Conservation (phyloP, 2,888 invertebrate species). For the Steinernema scapterisci region DNA sequence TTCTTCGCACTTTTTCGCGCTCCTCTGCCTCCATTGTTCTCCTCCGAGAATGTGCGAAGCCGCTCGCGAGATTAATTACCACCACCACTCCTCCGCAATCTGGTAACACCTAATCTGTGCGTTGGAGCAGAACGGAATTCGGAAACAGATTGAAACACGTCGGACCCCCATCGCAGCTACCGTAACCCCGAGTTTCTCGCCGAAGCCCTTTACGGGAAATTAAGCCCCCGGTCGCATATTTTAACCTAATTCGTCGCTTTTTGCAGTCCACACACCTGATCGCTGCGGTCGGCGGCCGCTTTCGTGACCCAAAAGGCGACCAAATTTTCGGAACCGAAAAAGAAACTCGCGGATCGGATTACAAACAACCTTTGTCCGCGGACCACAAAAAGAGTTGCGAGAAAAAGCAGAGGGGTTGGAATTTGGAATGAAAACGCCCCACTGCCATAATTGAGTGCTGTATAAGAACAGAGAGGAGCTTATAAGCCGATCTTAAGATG, state of each 20-base stretch:
- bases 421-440: too few relatives aligned
- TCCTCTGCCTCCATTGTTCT: not conserved
- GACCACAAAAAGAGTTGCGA: too few relatives aligned
- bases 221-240: too few relatives aligned
- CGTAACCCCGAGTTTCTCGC: too few relatives aligned
- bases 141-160: not conserved
- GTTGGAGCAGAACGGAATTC: slow-evolving; percentile 4
- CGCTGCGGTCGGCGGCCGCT: not conserved
- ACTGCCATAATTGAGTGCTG: too few relatives aligned
- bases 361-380: not conserved
- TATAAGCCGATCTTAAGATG: too few relatives aligned
- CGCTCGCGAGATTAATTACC: slow-evolving; percentile 18
- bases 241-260: not conserved
- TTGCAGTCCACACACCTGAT: not conserved
- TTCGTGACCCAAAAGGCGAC: slow-evolving; percentile 5
- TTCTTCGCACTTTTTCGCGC: slow-evolving; percentile 23
- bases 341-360: not conserved
- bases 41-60: not conserved
- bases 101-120: slow-evolving; percentile 4
- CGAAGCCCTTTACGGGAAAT: too few relatives aligned
- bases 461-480: too few relatives aligned
- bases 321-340: not conserved
- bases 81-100: not conserved
- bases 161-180: not conserved
- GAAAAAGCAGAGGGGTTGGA: too few relatives aligned